Evolutionary conservation across 1,140 invertebrate species (phyloP).

Genomic region (Grapholita molesta): DNA sequence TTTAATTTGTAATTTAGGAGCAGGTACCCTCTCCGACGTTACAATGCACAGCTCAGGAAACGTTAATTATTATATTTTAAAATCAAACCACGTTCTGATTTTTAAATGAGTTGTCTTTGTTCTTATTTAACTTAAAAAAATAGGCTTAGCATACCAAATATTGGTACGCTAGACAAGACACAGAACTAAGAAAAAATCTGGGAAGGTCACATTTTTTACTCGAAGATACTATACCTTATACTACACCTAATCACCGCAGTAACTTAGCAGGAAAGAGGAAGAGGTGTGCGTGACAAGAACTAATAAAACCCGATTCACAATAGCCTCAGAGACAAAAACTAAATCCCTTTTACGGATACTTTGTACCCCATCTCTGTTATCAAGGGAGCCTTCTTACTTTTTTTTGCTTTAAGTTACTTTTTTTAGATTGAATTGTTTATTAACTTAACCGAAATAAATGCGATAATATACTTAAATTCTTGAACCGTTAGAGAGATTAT

Average conservation of each 20-base stretch:
- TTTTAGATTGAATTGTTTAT: too few species aligned
- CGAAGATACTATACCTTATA: too few species aligned
- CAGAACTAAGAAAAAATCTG: not conserved
- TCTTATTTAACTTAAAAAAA: not conserved
- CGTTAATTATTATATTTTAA: not conserved
- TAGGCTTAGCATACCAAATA: too few species aligned
- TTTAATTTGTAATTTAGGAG: not conserved
- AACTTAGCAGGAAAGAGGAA: not conserved
- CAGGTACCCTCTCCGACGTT: not conserved
- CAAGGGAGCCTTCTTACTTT: too few species aligned
- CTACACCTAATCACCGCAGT: not conserved
- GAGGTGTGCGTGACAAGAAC: constrained; percentile 14
- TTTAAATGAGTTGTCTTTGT: not conserved
- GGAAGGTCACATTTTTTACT: too few species aligned
- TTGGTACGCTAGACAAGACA: not conserved
- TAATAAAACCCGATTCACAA: not conserved
- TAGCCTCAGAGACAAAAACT: not conserved
- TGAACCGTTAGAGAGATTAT: too few species aligned
- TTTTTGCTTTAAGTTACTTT: too few species aligned
- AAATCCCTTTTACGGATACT: not conserved
- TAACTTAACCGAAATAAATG: too few species aligned
- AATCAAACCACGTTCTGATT: not conserved
- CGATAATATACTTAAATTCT: too few species aligned
- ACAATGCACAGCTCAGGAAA: not conserved
- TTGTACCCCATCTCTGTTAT: not conserved